phyloP scores from a whole-genome alignment of 2,113 vertebrate species.

The Catharus fuscescens region DNA sequence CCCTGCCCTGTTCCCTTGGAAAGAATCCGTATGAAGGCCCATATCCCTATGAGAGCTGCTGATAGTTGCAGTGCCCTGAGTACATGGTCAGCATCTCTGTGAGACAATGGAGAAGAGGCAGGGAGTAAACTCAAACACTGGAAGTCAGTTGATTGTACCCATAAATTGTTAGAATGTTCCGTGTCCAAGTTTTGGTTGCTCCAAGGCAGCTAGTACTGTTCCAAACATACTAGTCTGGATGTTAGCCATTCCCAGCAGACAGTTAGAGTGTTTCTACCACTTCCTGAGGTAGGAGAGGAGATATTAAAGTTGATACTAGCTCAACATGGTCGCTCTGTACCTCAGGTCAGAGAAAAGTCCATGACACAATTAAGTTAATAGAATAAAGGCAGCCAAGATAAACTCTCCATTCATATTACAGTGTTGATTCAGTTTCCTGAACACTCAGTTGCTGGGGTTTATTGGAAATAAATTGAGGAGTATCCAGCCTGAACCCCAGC shows the following conservation, averaged over 20 bases:
- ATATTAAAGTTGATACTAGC: background rate
- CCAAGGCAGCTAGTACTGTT: background rate
- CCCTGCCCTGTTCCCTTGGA: background rate
- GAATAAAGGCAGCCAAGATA: background rate
- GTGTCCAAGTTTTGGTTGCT: background rate
- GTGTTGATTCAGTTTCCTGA: background rate
- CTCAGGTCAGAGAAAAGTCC: background rate
- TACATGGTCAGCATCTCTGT: background rate
- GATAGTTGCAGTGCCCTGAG: too few species aligned
- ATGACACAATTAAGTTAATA: background rate
- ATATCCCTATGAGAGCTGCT: background rate
- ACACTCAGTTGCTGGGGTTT: background rate
- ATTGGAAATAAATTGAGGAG: background rate
- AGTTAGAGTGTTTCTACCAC: background rate
- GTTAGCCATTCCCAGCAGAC: background rate
- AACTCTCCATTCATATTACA: background rate
- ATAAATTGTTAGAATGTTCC: rapidly evolving
- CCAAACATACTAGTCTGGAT: background rate
- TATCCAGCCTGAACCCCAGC: rapidly evolving
- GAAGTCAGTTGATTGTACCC: background rate
- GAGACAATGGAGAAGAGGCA: background rate
- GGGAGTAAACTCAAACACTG: background rate
- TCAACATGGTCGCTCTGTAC: background rate
- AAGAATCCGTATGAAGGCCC: rapidly evolving
- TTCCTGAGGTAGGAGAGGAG: background rate